A percentile compares a stretch with the other conserved stretches of the same genome.
These are phyloP conservation scores for Spatulosminthurus flaviceps DNA, from an alignment of 2,888 invertebrate species.

Conservation along the genomic window DNA sequence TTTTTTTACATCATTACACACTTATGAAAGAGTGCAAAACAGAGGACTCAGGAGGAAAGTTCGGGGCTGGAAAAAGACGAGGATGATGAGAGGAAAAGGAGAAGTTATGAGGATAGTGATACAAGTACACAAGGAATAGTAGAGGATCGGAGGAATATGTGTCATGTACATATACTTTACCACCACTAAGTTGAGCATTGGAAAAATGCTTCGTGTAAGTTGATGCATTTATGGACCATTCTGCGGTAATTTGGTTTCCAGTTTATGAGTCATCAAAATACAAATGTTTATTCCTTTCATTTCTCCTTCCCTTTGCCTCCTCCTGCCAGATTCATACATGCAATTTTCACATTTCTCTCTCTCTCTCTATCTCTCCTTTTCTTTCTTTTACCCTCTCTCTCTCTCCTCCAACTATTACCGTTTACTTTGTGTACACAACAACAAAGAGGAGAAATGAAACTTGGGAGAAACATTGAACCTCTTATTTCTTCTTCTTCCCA, in stretches of 20 bases:
- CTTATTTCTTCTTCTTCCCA: no score
- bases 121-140: not conserved
- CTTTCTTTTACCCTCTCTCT: not conserved
- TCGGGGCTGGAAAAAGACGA: not conserved
- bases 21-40: constrained; percentile 23
- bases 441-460: constrained; percentile 22
- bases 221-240: constrained; percentile 52
- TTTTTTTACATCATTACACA: constrained; percentile 1
- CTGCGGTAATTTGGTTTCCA: constrained; percentile 47
- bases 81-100: constrained; percentile 11
- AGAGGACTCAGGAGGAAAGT: constrained; percentile 23
- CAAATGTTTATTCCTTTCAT: constrained; percentile 40
- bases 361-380: constrained; percentile 4
- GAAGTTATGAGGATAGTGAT: constrained; percentile 7
- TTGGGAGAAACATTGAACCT: not conserved
- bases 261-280: constrained; percentile 51
- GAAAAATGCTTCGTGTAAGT: constrained; percentile 41
- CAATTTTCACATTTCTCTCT: constrained; percentile 11
- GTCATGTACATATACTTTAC: not conserved
- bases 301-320: constrained; percentile 16
- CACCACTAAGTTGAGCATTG: constrained; percentile 13
- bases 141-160: no score
- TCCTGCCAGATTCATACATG: constrained; percentile 37
- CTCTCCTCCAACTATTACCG: not conserved
- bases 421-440: not conserved